phyloP scores from a whole-genome alignment of 2,888 invertebrate species.

The Acleris laterana region DNA sequence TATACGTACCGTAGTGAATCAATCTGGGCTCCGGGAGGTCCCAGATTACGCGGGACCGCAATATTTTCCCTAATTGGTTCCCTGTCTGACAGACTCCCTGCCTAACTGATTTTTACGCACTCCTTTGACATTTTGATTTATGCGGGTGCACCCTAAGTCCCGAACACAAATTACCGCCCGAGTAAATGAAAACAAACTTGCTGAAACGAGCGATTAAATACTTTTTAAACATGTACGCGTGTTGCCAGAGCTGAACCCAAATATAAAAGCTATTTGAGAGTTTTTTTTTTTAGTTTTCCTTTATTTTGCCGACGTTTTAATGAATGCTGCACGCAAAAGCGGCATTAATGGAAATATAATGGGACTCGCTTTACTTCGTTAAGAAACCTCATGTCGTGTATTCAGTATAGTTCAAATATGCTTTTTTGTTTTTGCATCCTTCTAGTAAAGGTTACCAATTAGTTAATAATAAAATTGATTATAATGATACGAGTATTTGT shows the following conservation, averaged over 20 bases:
- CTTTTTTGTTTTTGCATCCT: background rate
- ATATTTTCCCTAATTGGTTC: slow-evolving; percentile 61
- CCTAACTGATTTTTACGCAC: slow-evolving; percentile 43
- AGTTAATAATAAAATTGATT: too few relatives aligned
- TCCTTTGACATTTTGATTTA: slow-evolving; percentile 43
- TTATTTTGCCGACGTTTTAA: slow-evolving; percentile 40
- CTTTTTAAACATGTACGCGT: slow-evolving; percentile 18
- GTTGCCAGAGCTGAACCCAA: slow-evolving; percentile 15
- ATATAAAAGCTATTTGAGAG: slow-evolving; percentile 24
- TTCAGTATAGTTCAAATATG: background rate
- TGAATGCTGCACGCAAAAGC: slow-evolving; percentile 47
- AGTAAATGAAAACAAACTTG: slow-evolving; percentile 31
- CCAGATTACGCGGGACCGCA: slow-evolving; percentile 57
- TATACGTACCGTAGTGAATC: slow-evolving; percentile 63
- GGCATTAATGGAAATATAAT: slow-evolving; percentile 51
- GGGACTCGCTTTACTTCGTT: slow-evolving; percentile 39
- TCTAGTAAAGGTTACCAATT: too few relatives aligned
- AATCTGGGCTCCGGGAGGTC: slow-evolving; percentile 55
- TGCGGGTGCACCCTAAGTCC: slow-evolving; percentile 40
- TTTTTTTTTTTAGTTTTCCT: slow-evolving; percentile 34
- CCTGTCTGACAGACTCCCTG: slow-evolving; percentile 46
- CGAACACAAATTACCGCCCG: slow-evolving; percentile 19
- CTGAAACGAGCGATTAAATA: slow-evolving; percentile 15
- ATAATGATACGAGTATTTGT: too few relatives aligned
- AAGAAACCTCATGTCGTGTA: slow-evolving; percentile 29